phyloP scores from a whole-genome alignment of 2,797 vertebrate genomes.

The Labroides dimidiatus region DNA sequence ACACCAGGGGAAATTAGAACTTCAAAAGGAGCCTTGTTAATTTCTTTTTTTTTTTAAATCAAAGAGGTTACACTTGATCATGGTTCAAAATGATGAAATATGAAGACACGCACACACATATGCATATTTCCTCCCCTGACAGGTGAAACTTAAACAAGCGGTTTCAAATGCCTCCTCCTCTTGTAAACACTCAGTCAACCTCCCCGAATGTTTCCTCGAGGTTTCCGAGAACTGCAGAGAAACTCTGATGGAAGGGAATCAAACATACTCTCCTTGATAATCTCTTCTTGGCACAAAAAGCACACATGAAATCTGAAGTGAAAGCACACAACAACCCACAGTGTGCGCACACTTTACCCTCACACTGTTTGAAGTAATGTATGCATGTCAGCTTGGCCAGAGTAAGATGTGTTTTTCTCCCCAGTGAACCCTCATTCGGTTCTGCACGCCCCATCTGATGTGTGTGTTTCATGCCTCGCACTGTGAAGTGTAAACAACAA shows the following conservation, averaged over 20 bases:
- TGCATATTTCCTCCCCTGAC: conserved; percentile 23
- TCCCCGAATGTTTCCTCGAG: conserved; percentile 13
- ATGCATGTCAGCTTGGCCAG: conserved; percentile 22
- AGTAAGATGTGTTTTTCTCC: conserved; percentile 30
- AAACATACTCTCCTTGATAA: conserved; percentile 29
- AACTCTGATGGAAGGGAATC: conserved; percentile 32
- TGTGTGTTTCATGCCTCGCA: conserved; percentile 43
- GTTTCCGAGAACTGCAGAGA: conserved; percentile 4
- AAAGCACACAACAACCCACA: background rate
- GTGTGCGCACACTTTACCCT: background rate
- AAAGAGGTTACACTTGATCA: conserved; percentile 23
- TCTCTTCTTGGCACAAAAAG: conserved; percentile 8
- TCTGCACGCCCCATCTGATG: conserved; percentile 41
- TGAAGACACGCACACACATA: background rate
- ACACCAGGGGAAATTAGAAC: conserved; percentile 30
- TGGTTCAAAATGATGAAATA: conserved; percentile 5
- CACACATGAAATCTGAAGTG: conserved; percentile 3
- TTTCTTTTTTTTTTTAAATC: conserved; percentile 55
- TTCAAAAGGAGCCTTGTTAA: conserved; percentile 3
- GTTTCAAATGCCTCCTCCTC: conserved; percentile 12
- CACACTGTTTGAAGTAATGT: conserved; percentile 13
- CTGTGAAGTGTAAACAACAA: conserved; percentile 57
- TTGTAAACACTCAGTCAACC: conserved; percentile 30
- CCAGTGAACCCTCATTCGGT: conserved; percentile 20
- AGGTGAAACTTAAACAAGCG: conserved; percentile 37